Evolutionary conservation across 2,888 invertebrate genomes (phyloP), one percentile per base, ranked within the genome.

Genomic region (Scaptomyza flava): DNA sequence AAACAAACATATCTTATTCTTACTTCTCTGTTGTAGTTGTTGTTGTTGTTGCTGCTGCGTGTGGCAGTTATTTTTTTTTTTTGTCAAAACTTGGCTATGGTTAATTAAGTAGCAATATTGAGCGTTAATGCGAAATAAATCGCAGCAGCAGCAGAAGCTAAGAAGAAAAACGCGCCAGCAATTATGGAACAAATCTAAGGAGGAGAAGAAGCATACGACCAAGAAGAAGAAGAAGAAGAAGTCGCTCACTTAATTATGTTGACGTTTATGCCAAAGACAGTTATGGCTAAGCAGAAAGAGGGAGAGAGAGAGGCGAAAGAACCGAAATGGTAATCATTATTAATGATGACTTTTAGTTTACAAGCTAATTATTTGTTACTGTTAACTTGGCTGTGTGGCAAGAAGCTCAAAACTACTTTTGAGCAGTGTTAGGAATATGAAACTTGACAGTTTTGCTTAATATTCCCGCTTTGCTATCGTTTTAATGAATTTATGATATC

Each of bases 121-220:
- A 87, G 82, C 79, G 86, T 89, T 89, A 86, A 86, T 86, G 86
- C 79, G 86, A 86, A 89, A 88, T 87, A 86, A 86, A 86, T 89
- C 89, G 88, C 80, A 82, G 85, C 70, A 88, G 89, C 78, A 79
- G 85, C 70, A 59, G 72, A 59, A 67, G 68, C 62, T 58, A n/a
- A 38, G 38, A 53, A 62, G 64, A 79, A 76, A 72, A 72, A 62
- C 59, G 50, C 12, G 43, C 33, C 27, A 23, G 14, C 48, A 42
- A 42, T 17, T 23, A 45, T 41, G 54, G 62, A 82, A 82, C 72
- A 72, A 65, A 66, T 56, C 52, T 42, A 60, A 63, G 71, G 45
- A 52, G 23, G 33, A 36, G 31, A 9, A 31, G 14, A 30, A 46
- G 51, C 30, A 17, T 34, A 50, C 17, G 27, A n/a, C n/a, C n/a